phyloP scores from a whole-genome alignment of 2,113 vertebrate genomes.

The Chitala chitala region DNA sequence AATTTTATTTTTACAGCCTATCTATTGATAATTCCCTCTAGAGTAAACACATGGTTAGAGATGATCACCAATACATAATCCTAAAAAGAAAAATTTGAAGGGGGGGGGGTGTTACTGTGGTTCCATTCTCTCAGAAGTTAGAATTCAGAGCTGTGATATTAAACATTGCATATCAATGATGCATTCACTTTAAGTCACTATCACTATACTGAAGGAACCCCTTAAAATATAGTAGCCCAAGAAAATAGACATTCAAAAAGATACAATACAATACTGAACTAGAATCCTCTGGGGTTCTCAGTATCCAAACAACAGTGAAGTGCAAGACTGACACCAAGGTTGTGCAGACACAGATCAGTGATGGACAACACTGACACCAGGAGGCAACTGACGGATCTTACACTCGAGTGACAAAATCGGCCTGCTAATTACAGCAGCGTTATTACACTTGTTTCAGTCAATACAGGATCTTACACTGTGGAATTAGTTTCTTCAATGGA shows the following conservation, averaged over 20 bases:
- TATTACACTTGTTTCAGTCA: neutral
- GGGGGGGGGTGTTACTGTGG: constrained; percentile 24
- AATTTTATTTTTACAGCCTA: neutral
- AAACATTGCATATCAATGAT: constrained; percentile 60
- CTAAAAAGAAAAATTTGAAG: constrained; percentile 27
- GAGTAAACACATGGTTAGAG: neutral
- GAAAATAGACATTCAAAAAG: constrained; percentile 23
- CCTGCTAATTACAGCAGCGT: neutral
- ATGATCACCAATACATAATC: neutral
- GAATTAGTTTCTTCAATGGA: neutral
- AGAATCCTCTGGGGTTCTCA: neutral
- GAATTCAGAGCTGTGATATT: constrained; percentile 49
- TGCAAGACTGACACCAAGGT: neutral
- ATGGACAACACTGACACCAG: neutral
- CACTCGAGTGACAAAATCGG: constrained; percentile 13
- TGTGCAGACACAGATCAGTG: neutral
- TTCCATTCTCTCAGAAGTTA: constrained; percentile 35
- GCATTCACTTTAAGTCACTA: constrained; percentile 56
- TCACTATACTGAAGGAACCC: constrained; percentile 49
- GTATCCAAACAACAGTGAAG: neutral
- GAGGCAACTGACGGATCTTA: neutral
- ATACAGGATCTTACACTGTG: neutral
- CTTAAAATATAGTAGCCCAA: constrained; percentile 42
- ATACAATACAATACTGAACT: constrained; percentile 42
- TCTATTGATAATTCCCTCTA: neutral